Conservation (phyloP, 2,888 invertebrate species). For the Stramonita haemastoma region DNA sequence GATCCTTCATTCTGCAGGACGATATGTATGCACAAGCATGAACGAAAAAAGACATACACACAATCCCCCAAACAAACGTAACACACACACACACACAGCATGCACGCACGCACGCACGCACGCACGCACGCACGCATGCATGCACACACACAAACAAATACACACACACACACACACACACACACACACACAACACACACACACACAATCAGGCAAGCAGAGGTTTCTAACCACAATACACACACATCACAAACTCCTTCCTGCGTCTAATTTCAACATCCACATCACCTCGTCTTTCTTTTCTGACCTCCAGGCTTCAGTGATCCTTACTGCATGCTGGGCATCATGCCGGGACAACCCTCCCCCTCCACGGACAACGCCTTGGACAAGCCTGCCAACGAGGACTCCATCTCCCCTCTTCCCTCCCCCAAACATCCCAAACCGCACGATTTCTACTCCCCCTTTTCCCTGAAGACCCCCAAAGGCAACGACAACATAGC, state of each 20-base stretch:
- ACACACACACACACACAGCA: no score
- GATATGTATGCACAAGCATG: no score
- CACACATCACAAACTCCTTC: background rate
- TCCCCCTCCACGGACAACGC: background rate
- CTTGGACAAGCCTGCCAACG: background rate
- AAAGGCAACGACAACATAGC: background rate
- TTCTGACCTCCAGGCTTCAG: slow-evolving; percentile 87
- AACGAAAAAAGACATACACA: no score
- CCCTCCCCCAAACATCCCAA: background rate
- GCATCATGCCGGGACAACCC: slow-evolving; percentile 74
- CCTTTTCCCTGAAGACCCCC: background rate
- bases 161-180: no score
- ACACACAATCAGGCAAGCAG: no score
- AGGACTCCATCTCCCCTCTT: background rate
- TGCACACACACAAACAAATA: no score
- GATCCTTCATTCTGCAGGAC: no score
- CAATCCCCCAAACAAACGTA: no score
- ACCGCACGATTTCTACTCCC: background rate
- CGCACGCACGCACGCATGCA: no score
- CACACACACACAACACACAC: no score
- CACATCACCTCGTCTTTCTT: background rate
- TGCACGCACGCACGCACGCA: no score
- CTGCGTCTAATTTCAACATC: background rate
- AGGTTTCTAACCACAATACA: no score
- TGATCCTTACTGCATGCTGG: slow-evolving; percentile 99